A percentile compares a stretch with the other conserved stretches of the same genome.
Conservation (phyloP, 1,140 invertebrate genomes). For the Galendromus occidentalis region DNA sequence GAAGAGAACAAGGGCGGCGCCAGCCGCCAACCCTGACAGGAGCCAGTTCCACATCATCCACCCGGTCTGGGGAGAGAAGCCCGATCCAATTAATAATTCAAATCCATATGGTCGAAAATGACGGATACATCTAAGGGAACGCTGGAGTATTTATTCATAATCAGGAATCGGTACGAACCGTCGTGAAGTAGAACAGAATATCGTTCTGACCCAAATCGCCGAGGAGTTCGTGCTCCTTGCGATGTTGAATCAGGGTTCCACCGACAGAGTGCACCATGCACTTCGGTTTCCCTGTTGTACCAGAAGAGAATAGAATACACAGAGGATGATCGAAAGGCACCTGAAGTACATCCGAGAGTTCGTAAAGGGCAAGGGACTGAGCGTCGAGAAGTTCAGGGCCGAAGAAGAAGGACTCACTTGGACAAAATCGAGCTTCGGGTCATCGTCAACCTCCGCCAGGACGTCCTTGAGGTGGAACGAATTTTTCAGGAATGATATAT, state of each 20-base stretch:
- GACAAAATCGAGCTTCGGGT: background rate
- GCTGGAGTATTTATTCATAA: background rate
- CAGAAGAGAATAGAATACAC: conserved; percentile 41
- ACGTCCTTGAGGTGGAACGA: background rate
- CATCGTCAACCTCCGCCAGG: background rate
- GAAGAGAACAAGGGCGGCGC: background rate
- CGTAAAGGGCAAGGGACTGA: no score
- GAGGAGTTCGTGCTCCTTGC: background rate
- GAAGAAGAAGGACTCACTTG: background rate
- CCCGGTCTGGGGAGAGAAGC: background rate
- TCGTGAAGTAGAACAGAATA: background rate
- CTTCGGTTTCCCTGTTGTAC: conserved; percentile 41
- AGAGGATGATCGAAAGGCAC: conserved; percentile 40
- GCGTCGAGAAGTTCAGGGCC: no score
- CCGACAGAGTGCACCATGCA: conserved; percentile 41
- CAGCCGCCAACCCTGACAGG: background rate
- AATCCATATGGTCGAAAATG: conserved; percentile 15
- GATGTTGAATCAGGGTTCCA: conserved; percentile 25
- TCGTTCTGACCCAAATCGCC: background rate
- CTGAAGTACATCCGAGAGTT: conserved; percentile 25
- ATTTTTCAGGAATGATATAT: background rate
- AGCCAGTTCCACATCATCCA: conserved; percentile 11
- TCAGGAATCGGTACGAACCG: background rate
- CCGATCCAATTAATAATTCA: background rate
- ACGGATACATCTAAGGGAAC: conserved; percentile 14